Evolutionary conservation across 1,140 invertebrate species (phyloP).

Genomic region (Drosophila serrata): DNA sequence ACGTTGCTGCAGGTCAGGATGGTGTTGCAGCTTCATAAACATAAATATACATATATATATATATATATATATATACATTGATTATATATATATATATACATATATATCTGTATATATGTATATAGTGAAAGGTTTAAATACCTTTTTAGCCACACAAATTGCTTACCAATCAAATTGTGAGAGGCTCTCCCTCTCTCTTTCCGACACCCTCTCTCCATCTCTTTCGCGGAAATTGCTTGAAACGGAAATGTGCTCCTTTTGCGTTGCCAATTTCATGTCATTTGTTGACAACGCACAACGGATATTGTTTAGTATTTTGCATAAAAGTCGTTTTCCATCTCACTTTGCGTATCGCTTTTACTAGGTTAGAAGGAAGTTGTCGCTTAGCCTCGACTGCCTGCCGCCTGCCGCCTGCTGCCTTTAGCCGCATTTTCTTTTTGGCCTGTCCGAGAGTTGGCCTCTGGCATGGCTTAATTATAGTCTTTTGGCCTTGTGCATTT

Average conservation of each 20-base stretch:
- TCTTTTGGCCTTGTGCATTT: conserved; percentile 73
- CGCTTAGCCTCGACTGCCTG: conserved; percentile 28
- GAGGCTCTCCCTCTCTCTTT: conserved; percentile 58
- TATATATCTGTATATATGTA: not conserved
- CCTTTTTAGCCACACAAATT: conserved; percentile 53
- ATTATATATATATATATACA: too few relatives aligned
- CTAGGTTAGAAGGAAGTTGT: conserved; percentile 73
- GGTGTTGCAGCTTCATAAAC: conserved; percentile 7
- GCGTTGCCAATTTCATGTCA: conserved; percentile 76
- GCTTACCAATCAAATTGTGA: conserved; percentile 76
- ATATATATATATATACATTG: not conserved
- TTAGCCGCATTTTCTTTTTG: conserved; percentile 15
- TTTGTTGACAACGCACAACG: conserved; percentile 78
- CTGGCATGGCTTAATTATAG: conserved; percentile 81
- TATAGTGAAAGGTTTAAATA: not conserved
- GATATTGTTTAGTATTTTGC: conserved; percentile 81
- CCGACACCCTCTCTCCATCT: too few relatives aligned
- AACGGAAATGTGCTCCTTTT: conserved; percentile 76
- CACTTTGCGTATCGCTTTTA: conserved; percentile 37
- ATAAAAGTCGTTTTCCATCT: conserved; percentile 54
- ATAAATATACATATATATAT: not conserved
- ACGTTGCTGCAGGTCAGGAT: conserved; percentile 78
- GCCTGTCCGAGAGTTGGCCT: conserved; percentile 54
- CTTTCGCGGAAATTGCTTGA: conserved; percentile 76
- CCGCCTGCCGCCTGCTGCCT: not conserved